Percentiles rank a stretch among this genome's conserved stretches.
phyloP scores from a whole-genome alignment of 1,140 invertebrate species.

The Manduca sexta region DNA sequence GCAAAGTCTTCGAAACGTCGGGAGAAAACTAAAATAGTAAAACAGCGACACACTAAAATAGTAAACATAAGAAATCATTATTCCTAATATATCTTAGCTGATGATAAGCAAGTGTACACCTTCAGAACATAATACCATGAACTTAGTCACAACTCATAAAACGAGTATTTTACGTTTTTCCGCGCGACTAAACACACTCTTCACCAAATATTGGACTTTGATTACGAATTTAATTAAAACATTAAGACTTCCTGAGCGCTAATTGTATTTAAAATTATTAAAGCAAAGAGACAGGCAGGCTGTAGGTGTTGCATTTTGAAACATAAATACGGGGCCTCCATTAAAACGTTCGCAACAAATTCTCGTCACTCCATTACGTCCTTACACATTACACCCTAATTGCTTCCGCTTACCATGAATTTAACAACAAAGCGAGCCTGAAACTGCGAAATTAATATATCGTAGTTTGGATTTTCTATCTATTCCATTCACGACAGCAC shows the following conservation, averaged over 20 bases:
- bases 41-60: too few relatives aligned
- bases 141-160: too few relatives aligned
- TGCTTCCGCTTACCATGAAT: slow-evolving; percentile 63
- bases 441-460: slow-evolving; percentile 52
- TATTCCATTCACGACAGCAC: too few relatives aligned
- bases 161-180: too few relatives aligned
- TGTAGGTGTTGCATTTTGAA: slow-evolving; percentile 38
- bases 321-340: slow-evolving; percentile 49
- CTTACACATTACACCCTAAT: slow-evolving; percentile 64
- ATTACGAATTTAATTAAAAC: neutral
- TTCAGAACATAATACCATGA: too few relatives aligned
- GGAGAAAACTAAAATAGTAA: too few relatives aligned
- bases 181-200: too few relatives aligned
- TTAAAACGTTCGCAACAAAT: slow-evolving; percentile 58
- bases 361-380: slow-evolving; percentile 62
- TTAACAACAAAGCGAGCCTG: slow-evolving; percentile 55
- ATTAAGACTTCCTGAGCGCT: neutral
- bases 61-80: too few relatives aligned
- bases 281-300: slow-evolving; percentile 11
- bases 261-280: slow-evolving; percentile 19
- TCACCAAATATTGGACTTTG: neutral
- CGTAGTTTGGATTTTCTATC: slow-evolving; percentile 43
- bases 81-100: too few relatives aligned
- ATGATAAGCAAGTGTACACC: too few relatives aligned
- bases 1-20: too few relatives aligned